A percentile compares a stretch with the other conserved stretches of the same genome.
Evolutionary conservation across 2,888 invertebrate genomes (phyloP).

Genomic region (Brachypalpus laphriformis): DNA sequence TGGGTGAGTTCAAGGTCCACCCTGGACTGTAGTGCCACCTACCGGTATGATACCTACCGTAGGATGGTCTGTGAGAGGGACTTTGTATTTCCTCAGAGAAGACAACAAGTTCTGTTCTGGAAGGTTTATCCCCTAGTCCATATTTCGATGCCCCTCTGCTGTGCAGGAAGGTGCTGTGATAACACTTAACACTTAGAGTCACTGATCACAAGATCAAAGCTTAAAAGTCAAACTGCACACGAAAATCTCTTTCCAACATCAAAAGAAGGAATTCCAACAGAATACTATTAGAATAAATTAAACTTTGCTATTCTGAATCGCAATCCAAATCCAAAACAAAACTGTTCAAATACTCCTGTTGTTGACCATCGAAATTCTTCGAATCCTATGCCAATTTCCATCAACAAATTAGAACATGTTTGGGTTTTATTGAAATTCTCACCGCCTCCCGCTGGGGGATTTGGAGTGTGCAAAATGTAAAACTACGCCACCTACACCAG

Average conservation of each 20-base stretch:
- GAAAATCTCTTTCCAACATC: neutral
- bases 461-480: slow-evolving; percentile 5
- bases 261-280: neutral
- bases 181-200: too few relatives aligned
- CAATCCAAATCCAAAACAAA: neutral
- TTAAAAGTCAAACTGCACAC: neutral
- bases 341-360: neutral
- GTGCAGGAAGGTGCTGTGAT: too few relatives aligned
- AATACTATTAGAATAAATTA: slow-evolving; percentile 4
- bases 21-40: too few relatives aligned
- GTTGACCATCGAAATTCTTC: slow-evolving; percentile 27
- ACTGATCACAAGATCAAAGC: neutral
- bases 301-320: neutral
- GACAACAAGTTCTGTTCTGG: too few relatives aligned
- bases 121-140: too few relatives aligned
- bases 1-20: too few relatives aligned
- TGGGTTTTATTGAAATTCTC: slow-evolving; percentile 34
- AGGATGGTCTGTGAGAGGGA: too few relatives aligned
- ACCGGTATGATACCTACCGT: too few relatives aligned
- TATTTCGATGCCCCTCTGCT: too few relatives aligned
- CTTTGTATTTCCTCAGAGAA: too few relatives aligned
- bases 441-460: neutral
- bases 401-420: slow-evolving; percentile 35
- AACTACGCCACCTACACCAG: neutral
- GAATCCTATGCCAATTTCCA: slow-evolving; percentile 34